These are phyloP conservation scores for Alosa sapidissima DNA, from an alignment of 2,797 vertebrate species.

Conservation along the genomic window DNA sequence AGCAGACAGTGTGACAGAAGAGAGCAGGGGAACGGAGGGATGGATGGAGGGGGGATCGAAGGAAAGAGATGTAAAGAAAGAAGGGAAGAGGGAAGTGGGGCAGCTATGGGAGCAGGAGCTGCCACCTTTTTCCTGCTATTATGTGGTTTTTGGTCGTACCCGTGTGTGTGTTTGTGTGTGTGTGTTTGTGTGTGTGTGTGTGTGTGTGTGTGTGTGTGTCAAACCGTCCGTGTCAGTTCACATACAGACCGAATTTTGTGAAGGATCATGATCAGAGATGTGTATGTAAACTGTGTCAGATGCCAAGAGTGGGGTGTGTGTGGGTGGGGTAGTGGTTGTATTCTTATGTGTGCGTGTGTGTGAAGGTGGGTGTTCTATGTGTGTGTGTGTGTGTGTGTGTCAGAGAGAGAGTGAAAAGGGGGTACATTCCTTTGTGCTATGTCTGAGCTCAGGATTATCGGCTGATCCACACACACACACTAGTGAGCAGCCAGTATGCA, in stretches of 20 bases:
- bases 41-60: too few species aligned
- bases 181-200: background rate
- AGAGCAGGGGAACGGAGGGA: conserved; percentile 43
- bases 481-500: background rate
- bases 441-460: conserved; percentile 10
- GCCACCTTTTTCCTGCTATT: conserved; percentile 3
- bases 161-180: background rate
- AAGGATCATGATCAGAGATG: background rate
- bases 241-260: too few species aligned
- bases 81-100: background rate
- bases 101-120: background rate
- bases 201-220: background rate
- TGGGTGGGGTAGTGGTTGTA: background rate
- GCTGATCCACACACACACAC: background rate
- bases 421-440: background rate
- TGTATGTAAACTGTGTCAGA: background rate
- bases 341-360: background rate
- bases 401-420: background rate
- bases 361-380: background rate
- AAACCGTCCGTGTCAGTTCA: background rate
- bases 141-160: background rate
- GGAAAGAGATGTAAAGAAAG: background rate
- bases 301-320: background rate
- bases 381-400: background rate
- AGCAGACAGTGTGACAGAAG: conserved; percentile 40